Percentiles rank a stretch among this genome's conserved stretches.
phyloP scores from a whole-genome alignment of 2,888 invertebrate species.

The Heteromyza rotundicornis region DNA sequence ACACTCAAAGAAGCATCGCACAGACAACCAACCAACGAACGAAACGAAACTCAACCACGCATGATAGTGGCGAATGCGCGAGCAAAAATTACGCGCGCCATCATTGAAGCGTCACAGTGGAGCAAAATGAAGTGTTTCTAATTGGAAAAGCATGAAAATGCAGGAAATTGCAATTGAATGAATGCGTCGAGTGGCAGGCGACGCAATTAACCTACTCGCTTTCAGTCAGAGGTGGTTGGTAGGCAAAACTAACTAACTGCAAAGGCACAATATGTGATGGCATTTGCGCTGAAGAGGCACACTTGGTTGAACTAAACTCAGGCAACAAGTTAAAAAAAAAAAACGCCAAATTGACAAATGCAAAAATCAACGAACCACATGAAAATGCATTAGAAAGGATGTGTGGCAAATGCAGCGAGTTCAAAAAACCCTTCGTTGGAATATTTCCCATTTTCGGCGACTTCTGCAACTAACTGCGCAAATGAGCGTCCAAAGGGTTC shows the following conservation, averaged over 20 bases:
- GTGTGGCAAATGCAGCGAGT: conserved; percentile 15
- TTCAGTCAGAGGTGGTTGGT: conserved; percentile 8
- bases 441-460: too few species aligned
- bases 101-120: neutral
- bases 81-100: neutral
- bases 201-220: conserved; percentile 47
- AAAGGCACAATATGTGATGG: too few species aligned
- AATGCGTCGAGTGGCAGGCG: conserved; percentile 22
- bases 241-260: too few species aligned
- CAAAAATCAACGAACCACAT: conserved; percentile 20
- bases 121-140: conserved; percentile 35
- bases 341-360: conserved; percentile 15
- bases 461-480: too few species aligned
- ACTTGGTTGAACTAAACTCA: too few species aligned
- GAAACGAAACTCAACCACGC: conserved; percentile 1
- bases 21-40: neutral
- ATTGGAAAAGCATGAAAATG: conserved; percentile 46
- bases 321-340: too few species aligned
- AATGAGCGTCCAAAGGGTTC: too few species aligned
- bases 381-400: conserved; percentile 1
- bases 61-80: conserved; percentile 15
- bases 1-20: neutral
- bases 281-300: too few species aligned
- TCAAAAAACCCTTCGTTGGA: too few species aligned
- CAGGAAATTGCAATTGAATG: conserved; percentile 30